Base-by-base conservation (phyloP, 2,888 invertebrate genomes). In the Yponomeuta malinellus region DNA sequence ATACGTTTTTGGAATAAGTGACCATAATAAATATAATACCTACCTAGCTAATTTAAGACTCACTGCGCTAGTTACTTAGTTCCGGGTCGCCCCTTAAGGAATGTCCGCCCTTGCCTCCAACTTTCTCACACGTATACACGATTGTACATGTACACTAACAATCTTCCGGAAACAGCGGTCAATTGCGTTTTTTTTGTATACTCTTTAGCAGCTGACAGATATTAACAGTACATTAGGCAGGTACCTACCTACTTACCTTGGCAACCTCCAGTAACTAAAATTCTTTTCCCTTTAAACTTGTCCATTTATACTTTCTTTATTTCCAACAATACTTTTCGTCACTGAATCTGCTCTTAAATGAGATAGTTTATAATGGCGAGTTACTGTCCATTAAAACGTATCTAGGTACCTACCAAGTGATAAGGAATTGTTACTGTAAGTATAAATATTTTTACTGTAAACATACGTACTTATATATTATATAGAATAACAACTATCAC, bases 231-330 rank as follows among this genome's bases (percentile, higher is more conserved):
- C 31, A 31, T 65, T 29, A 23, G 31, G 6, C 5, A 31, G 12
- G 10, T 10, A 65, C 1, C 1, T n/a, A 31, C 6, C 4, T 31
- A 31, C 29, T 69, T 93, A 96, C 97, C 97, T 94, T 95, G 95
- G 66, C 96, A 97, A 71, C 97, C 97, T 69, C 98, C 98, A 3
- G 98, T 98, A 0, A 98, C 96, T 67, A 98, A 89, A 78, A 97
- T 95, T 70, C 95, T 93, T 91, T 96, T 97, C 70, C 94, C 95
- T 77, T 92, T 91, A 81, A 96, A 96, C 74, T 94, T 85, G 72
- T 85, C 82, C 88, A 89, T 89, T 37, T 31, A 3, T 63, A 63
- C 3, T 5, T 63, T 15, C 23, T 23, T 63, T 63, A 63, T n/a
- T 43, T 43, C 43, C 43, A 43, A 43, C 4, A 43, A 43, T 4